Conservation (phyloP, 2,888 invertebrate genomes). For the Agrochola lychnidis region DNA sequence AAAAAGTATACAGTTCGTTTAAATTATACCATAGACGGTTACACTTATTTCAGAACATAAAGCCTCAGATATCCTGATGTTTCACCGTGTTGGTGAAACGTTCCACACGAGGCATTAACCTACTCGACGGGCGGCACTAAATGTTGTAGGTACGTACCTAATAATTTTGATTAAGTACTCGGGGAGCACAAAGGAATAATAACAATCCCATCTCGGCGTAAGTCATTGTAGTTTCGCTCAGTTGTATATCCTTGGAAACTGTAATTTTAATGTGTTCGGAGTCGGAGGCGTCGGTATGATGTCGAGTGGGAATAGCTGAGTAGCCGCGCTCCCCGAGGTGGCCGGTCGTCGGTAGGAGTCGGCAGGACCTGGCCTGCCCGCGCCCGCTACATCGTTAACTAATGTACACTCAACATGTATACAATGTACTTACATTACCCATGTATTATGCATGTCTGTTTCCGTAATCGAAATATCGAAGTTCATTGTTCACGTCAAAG, state of each 20-base stretch:
- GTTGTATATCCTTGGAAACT: slow-evolving; percentile 86
- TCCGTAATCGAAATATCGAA: slow-evolving; percentile 41
- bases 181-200: slow-evolving; percentile 87
- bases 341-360: slow-evolving; percentile 62
- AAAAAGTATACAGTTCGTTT: not conserved
- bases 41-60: slow-evolving; percentile 2
- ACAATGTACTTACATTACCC: slow-evolving; percentile 51
- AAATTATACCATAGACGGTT: not conserved
- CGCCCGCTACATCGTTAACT: slow-evolving; percentile 71
- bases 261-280: slow-evolving; percentile 89
- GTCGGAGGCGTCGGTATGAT: slow-evolving; percentile 84
- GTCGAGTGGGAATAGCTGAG: slow-evolving; percentile 79
- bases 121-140: slow-evolving; percentile 74
- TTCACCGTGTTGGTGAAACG: slow-evolving; percentile 57
- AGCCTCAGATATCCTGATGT: slow-evolving; percentile 61
- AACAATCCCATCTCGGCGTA: slow-evolving; percentile 85
- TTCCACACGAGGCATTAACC: slow-evolving; percentile 63
- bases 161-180: slow-evolving; percentile 88
- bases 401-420: slow-evolving; percentile 70
- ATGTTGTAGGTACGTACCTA: slow-evolving; percentile 69
- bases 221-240: slow-evolving; percentile 83
- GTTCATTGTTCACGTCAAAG: slow-evolving; percentile 26
- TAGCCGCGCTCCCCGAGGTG: slow-evolving; percentile 76
- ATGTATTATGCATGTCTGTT: slow-evolving; percentile 55
- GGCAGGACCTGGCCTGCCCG: slow-evolving; percentile 62